Percentiles rank a stretch among this genome's conserved stretches.
Evolutionary conservation across 2,888 invertebrate species (phyloP).

Genomic region (Schizotus pectinicornis): DNA sequence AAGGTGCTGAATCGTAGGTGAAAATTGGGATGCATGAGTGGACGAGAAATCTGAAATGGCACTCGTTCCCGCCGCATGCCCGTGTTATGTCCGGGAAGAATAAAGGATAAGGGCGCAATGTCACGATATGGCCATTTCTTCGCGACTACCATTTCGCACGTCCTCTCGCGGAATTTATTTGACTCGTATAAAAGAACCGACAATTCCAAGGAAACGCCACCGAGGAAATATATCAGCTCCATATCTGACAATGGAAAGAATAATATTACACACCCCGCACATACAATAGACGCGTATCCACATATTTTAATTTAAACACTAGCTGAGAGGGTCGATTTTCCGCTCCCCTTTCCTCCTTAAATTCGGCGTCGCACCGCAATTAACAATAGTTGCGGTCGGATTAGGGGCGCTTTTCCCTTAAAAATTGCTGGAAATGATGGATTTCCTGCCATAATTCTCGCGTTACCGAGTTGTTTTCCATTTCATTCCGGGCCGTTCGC

Average conservation of each 20-base stretch:
- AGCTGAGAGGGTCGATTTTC: background rate
- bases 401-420: constrained; percentile 2
- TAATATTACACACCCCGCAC: constrained; percentile 37
- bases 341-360: constrained; percentile 1
- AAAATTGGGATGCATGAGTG: constrained; percentile 6
- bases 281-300: constrained; percentile 15
- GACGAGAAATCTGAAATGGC: constrained; percentile 28
- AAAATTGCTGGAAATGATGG: constrained; percentile 14
- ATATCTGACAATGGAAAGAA: constrained; percentile 43
- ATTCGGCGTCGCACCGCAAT: constrained; percentile 3
- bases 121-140: constrained; percentile 45
- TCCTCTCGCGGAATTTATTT: constrained; percentile 47
- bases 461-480: constrained; percentile 20
- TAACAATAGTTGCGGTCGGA: constrained; percentile 18
- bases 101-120: constrained; percentile 38
- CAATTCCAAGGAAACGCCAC: constrained; percentile 45
- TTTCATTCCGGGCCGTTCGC: constrained; percentile 23
- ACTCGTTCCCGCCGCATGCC: constrained; percentile 17
- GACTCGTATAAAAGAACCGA: constrained; percentile 46
- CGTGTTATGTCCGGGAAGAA: constrained; percentile 37
- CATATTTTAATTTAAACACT: constrained; percentile 19
- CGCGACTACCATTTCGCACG: constrained; percentile 48
- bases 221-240: constrained; percentile 43
- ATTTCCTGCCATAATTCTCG: constrained; percentile 23
- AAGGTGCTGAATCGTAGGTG: too few species aligned